Base-by-base conservation (phyloP, 2,113 vertebrate species). In the Turnix velox region DNA sequence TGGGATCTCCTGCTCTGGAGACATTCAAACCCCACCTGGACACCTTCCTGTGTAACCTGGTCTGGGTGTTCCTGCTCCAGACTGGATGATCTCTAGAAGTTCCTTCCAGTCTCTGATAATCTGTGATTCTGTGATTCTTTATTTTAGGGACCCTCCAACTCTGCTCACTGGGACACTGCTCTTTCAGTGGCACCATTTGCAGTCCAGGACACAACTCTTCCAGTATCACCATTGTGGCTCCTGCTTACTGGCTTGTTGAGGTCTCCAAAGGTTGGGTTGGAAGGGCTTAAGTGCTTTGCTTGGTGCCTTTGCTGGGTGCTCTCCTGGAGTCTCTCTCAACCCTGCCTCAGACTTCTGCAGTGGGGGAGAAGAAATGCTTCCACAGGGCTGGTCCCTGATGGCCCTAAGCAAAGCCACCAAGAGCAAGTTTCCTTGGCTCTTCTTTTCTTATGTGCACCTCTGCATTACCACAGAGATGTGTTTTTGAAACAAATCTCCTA, bases 341-440 rank as follows among this genome's bases (percentile, higher is more conserved):
- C 31, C 86, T 18, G 3, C 6, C 27, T 33, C 58, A 28, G 43
- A 42, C 6, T 67, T 18, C 37, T 1, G 2, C 54, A 40, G 0
- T 0, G 6, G 58, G 19, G 76, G 68, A 68, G 45, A 18, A 2
- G 2, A 20, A 35, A 63, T 0, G 13, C 11, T 76, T 37, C 46
- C 23, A 14, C 17, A 3, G 15, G 18, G 45, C 1, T 19, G 51
- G 14, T 40, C 57, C 30, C 23, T 3, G 2, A 30, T 0, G 30
- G 68, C 8, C 48, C 27, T 18, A 51, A 51, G 40, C 40, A 20
- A 61, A 81, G 0, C 79, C 51, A 27, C 1, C 9, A 14, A 0
- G 30, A 63, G 54, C 28, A 9, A 13, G 20, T 24, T 5, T n/a
- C n/a, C n/a, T n/a, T n/a, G n/a, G n/a, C n/a, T n/a, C n/a, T n/a